Conservation (phyloP, 2,797 vertebrate genomes). For the Ispidina lecontei region DNA sequence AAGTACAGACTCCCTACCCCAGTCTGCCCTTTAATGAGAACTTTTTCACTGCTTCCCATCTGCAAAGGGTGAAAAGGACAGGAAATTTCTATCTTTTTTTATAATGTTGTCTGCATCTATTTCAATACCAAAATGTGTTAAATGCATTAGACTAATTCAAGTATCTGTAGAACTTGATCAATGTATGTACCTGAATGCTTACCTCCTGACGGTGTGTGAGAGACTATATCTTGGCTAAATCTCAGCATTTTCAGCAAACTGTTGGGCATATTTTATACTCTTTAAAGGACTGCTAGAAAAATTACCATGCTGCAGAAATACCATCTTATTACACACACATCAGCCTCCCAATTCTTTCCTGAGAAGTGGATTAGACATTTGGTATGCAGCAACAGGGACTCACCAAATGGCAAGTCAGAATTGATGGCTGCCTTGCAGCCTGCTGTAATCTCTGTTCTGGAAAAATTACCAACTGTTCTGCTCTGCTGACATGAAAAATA, state of each 20-base stretch:
- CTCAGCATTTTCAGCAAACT: not conserved
- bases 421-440: not conserved
- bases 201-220: not conserved
- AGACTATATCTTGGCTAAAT: not conserved
- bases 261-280: not conserved
- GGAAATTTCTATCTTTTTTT: not conserved
- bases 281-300: not conserved
- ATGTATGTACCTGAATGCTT: not conserved
- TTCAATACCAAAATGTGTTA: not conserved
- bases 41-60: not conserved
- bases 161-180: not conserved
- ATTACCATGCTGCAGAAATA: not conserved
- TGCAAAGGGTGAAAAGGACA: not conserved
- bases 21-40: not conserved
- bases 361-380: not conserved
- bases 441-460: constrained; percentile 29
- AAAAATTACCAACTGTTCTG: constrained; percentile 21
- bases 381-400: not conserved
- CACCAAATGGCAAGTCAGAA: not conserved
- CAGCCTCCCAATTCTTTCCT: not conserved
- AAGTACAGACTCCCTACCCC: not conserved
- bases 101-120: not conserved
- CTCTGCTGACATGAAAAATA: constrained; percentile 37
- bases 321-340: not conserved
- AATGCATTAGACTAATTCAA: not conserved